Evolutionary conservation across 2,797 vertebrate genomes (phyloP).

Genomic region (Euphonia xanthogaster): DNA sequence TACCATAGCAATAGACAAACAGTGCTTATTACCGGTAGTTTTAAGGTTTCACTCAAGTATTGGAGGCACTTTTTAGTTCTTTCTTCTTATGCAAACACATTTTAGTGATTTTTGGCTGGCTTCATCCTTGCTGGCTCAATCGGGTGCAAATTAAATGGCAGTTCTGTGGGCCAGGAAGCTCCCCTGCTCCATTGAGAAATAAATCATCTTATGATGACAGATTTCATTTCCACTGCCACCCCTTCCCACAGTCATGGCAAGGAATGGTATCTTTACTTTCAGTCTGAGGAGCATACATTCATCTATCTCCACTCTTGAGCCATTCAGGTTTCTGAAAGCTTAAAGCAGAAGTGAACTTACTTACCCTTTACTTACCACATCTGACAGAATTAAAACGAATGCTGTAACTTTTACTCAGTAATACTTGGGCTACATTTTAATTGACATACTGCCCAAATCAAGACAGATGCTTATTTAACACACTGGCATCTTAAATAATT

Average conservation of each 20-base stretch:
- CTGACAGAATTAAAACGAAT: not conserved
- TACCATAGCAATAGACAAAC: constrained; percentile 54
- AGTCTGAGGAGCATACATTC: not conserved
- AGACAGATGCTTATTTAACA: constrained; percentile 37
- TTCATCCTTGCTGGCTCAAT: not conserved
- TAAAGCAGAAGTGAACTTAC: not conserved
- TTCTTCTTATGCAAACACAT: constrained; percentile 2
- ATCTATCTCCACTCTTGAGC: not conserved
- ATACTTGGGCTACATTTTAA: not conserved
- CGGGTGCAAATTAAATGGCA: not conserved
- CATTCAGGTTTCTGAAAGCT: not conserved
- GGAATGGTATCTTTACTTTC: not conserved
- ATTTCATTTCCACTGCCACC: not conserved
- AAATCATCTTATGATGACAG: not conserved
- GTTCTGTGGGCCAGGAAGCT: not conserved
- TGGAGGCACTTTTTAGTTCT: constrained; percentile 4
- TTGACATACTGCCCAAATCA: constrained; percentile 3
- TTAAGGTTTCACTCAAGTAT: not conserved
- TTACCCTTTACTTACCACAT: not conserved
- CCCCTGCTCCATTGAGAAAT: not conserved
- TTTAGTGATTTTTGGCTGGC: constrained; percentile 43
- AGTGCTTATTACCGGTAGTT: constrained; percentile 8
- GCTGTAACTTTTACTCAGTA: not conserved
- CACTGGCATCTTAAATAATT: constrained; percentile 31
- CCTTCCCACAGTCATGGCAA: not conserved